Evolutionary conservation across 2,797 vertebrate genomes (phyloP), one percentile per base, ranked within the genome.

Genomic region (Danio kyathit): DNA sequence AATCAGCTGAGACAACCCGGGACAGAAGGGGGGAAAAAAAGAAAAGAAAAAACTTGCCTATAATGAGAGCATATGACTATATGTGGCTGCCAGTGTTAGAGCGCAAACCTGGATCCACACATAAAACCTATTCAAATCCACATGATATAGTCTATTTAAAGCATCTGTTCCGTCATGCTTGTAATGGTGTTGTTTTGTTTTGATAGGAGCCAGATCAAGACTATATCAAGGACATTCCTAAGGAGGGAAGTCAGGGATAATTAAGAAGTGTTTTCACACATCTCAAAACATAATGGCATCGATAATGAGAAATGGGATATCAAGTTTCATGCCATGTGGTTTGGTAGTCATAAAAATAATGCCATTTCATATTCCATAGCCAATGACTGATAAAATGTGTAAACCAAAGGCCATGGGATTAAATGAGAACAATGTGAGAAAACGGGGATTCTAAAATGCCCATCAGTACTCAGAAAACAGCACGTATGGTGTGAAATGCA

Each of bases 211-310:
- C 19, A 65, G 21, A 78, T 66, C 43, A 66, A 78, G 66, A 71
- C 43, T 60, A 21, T 57, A 64, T 73, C 41, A 78, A 78, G 79
- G 65, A 57, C 65, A 66, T 71, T 66, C 43, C 57, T 60, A 63
- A 43, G 41, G 59, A 67, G 52, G 60, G 51, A 65, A 65, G 74
- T 80, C 54, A n/a, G 77, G 40, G 40, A 76, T 78, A 84, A 86
- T 86, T 81, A 85, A 76, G 75, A 81, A 52, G 46, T 70, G 72
- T 79, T 85, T 83, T 85, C 78, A 85, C 78, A 86, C 75, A 81
- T 81, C 66, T 81, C 10, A 75, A 83, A 49, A 86, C 44, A 43
- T 72, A 79, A 44, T 10, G 14, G 38, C 38, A 71, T 57, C 72
- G 63, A 66, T 75, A 78, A 56, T 75, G 64, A 70, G 71, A 57